Percentiles rank a stretch among this genome's conserved stretches.
These are phyloP conservation scores for Oxyteleia sp. DNA, from an alignment of 2,888 invertebrate genomes.

Conservation along the genomic window DNA sequence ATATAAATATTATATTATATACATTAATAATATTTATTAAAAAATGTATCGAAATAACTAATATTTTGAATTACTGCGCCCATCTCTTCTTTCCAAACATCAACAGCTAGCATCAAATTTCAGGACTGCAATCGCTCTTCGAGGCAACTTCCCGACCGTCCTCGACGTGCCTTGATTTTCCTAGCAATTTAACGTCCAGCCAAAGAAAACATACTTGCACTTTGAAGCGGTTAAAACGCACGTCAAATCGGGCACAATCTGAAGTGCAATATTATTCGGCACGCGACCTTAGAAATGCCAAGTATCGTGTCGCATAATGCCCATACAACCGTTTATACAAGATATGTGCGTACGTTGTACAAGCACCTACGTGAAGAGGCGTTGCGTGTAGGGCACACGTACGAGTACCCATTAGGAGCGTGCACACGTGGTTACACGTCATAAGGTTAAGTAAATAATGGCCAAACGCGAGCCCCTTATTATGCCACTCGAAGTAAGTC, in stretches of 20 bases:
- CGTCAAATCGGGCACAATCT: constrained; percentile 52
- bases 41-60: no score
- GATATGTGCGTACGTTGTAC: constrained; percentile 68
- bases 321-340: constrained; percentile 67
- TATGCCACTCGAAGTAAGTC: constrained; percentile 82
- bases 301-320: constrained; percentile 69
- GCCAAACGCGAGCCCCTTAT: constrained; percentile 82
- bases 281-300: constrained; percentile 68
- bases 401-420: constrained; percentile 82
- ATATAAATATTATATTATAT: no score
- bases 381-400: constrained; percentile 73
- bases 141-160: neutral
- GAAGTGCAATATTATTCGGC: constrained; percentile 65
- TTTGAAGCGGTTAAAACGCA: constrained; percentile 34
- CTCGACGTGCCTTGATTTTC: constrained; percentile 2
- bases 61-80: no score
- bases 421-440: constrained; percentile 77
- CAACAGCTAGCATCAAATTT: no score
- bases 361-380: constrained; percentile 68
- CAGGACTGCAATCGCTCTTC: no score
- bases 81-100: no score
- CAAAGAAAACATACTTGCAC: constrained; percentile 52
- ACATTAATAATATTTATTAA: no score
- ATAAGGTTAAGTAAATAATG: constrained; percentile 84
- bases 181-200: constrained; percentile 27